Base-by-base conservation (phyloP, 1,140 invertebrate species). In the Bombus consobrinus region DNA sequence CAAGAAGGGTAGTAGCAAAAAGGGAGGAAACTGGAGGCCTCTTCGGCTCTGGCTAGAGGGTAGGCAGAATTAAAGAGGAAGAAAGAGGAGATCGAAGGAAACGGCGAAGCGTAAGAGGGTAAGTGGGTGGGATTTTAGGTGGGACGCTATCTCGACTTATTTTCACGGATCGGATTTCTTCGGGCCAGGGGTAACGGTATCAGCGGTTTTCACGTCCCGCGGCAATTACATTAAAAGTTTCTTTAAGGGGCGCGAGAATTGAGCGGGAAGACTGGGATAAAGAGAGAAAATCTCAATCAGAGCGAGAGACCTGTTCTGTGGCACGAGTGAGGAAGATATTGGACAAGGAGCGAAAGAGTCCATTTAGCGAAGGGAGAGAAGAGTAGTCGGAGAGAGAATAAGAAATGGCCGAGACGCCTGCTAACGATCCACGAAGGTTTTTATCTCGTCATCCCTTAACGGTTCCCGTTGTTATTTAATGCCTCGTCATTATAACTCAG, bases 221-320 rank as follows among this genome's bases (percentile, higher is more conserved):
- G 90, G 90, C 90, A 91, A 91, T 91, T 91, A 91, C 90, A 91
- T 91, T 91, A 91, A 91, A 91, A 91, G 90, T 91, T 91, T 91
- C 90, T 91, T 91, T 91, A 91, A 90, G 89, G 89, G 89, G 86
- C 83, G 89, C 89, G 89, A 88, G 89, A 90, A 90, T 90, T 76
- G 89, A 88, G 86, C 84, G 81, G 86, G 71, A 81, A 87, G 89
- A 89, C 86, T 86, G 81, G 68, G 81, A 85, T 83, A 86, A 86
- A 90, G 83, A 88, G 75, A 77, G 89, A 86, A 80, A 87, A 90
- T 85, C 69, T 82, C 68, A 41, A 59, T 3, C 25, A 10, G 47
- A 62, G 66, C 9, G 18, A 77, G 41, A 69, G 28, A 43, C 34
- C 37, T 59, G 59, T 28, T 62, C 25, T n/a, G 59, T n/a, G 32